These are phyloP conservation scores for Phengaris arion DNA, from an alignment of 2,888 invertebrate genomes.

Conservation along the genomic window DNA sequence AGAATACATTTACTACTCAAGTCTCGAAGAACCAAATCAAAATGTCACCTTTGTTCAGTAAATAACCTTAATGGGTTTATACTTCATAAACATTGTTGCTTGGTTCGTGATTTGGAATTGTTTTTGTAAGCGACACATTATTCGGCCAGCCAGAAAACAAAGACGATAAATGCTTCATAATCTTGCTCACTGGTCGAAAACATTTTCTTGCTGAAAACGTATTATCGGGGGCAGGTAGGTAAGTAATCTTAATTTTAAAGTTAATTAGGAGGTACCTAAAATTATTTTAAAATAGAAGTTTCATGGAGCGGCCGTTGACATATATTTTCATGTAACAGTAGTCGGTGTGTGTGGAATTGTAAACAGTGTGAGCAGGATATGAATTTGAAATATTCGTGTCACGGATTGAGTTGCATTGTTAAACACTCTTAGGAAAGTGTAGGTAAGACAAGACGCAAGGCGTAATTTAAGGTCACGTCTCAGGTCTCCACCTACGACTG, in stretches of 20 bases:
- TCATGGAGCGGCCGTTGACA: conserved; percentile 45
- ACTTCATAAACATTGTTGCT: not conserved
- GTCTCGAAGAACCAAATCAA: conserved; percentile 4
- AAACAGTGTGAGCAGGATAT: conserved; percentile 61
- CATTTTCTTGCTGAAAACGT: not conserved
- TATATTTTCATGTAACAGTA: conserved; percentile 62
- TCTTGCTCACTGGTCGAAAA: not conserved
- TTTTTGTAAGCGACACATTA: not conserved
- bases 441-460: conserved; percentile 17
- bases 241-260: not conserved
- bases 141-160: not conserved
- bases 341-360: conserved; percentile 57
- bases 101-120: not conserved
- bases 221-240: not conserved
- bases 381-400: conserved; percentile 57
- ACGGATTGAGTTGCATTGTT: conserved; percentile 47
- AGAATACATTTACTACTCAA: conserved; percentile 7
- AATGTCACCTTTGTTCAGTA: conserved; percentile 15
- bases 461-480: conserved; percentile 12
- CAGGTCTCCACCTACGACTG: not conserved
- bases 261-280: conserved; percentile 17
- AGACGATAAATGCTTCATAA: not conserved
- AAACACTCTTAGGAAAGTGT: conserved; percentile 34
- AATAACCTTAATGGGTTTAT: not conserved
- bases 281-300: conserved; percentile 21